Conservation (phyloP, 1,140 invertebrate genomes). For the Bombus affinis region DNA sequence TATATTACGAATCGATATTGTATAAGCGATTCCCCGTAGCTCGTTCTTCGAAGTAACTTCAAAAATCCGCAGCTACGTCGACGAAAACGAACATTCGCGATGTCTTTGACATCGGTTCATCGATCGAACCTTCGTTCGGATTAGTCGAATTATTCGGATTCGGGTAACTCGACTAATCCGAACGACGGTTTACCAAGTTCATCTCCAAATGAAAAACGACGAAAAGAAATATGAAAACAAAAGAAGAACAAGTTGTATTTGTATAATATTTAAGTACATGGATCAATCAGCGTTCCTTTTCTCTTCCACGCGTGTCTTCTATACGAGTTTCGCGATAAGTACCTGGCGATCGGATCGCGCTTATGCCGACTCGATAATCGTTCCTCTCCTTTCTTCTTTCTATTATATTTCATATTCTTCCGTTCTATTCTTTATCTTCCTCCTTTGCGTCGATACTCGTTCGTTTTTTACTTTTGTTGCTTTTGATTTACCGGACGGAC, state of each 20-base stretch:
- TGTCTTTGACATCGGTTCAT: conserved; percentile 11
- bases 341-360: conserved; percentile 47
- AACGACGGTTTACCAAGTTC: background rate
- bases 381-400: conserved; percentile 3
- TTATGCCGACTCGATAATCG: conserved; percentile 28
- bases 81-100: conserved; percentile 9
- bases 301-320: conserved; percentile 35
- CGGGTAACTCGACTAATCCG: background rate
- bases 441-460: background rate
- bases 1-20: conserved; percentile 46
- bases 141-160: background rate
- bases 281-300: conserved; percentile 51
- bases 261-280: conserved; percentile 69
- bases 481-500: conserved; percentile 72
- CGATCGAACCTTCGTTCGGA: background rate
- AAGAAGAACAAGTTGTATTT: conserved; percentile 41
- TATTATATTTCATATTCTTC: no score
- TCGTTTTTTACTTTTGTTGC: conserved; percentile 40
- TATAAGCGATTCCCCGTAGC: conserved; percentile 9
- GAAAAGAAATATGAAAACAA: conserved; percentile 14
- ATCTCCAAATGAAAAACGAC: background rate
- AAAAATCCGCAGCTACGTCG: background rate
- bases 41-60: conserved; percentile 6
- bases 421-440: background rate
- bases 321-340: conserved; percentile 43